Percentiles rank a stretch among this genome's conserved stretches.
phyloP scores from a whole-genome alignment of 2,888 invertebrate genomes.

The Pimpla rufipes region DNA sequence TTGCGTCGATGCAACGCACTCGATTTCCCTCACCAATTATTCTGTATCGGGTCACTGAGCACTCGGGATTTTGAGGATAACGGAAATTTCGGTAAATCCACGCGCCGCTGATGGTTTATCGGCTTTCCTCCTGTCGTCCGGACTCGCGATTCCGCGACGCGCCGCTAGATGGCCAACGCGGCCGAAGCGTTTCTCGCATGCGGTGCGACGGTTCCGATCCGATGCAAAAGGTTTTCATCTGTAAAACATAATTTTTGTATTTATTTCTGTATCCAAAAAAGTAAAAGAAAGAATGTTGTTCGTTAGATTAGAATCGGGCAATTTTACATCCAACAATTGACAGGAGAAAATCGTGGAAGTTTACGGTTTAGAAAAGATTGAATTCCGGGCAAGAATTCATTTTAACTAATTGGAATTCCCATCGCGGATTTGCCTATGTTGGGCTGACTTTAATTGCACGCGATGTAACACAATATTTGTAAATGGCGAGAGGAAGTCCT shows the following conservation, averaged over 20 bases:
- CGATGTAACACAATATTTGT: background rate
- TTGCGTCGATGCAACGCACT: constrained; percentile 43
- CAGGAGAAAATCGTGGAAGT: background rate
- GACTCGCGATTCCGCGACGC: background rate
- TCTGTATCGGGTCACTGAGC: constrained; percentile 49
- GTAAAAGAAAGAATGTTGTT: background rate
- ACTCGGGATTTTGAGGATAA: constrained; percentile 48
- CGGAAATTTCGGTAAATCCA: constrained; percentile 28
- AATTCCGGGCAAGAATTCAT: background rate
- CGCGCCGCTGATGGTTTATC: background rate
- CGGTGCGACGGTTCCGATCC: background rate
- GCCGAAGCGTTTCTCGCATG: background rate
- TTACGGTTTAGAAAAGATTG: too few species aligned
- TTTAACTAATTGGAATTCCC: background rate
- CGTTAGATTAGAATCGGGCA: too few species aligned
- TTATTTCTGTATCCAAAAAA: background rate
- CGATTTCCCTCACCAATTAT: constrained; percentile 54
- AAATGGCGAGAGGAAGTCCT: background rate
- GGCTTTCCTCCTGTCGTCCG: background rate
- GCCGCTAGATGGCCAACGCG: constrained; percentile 1
- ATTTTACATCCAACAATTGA: background rate
- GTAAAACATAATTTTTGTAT: too few species aligned
- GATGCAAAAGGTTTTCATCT: background rate
- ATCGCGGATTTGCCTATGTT: background rate
- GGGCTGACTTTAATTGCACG: background rate